A percentile compares a stretch with the other conserved stretches of the same genome.
Evolutionary conservation across 2,113 vertebrate genomes (phyloP).

Genomic region (Lichenostomus cassidix): DNA sequence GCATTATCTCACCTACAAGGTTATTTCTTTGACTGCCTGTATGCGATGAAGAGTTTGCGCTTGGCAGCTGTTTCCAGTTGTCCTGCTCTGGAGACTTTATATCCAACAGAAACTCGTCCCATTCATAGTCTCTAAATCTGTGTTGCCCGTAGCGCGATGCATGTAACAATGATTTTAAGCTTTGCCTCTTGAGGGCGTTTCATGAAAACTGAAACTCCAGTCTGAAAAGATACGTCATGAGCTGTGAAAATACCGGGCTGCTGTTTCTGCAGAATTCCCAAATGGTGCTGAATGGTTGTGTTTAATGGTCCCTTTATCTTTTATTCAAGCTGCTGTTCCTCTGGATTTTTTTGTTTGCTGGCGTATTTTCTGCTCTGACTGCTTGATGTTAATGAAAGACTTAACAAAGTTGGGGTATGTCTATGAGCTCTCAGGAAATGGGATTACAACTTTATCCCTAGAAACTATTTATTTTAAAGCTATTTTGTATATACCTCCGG

Average conservation of each 20-base stretch:
- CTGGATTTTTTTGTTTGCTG: background rate
- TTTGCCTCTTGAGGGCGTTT: constrained; percentile 55
- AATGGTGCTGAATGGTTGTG: constrained; percentile 7
- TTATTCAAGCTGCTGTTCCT: background rate
- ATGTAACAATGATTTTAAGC: background rate
- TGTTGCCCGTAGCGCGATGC: background rate
- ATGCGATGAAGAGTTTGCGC: accelerated
- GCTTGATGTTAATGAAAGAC: background rate
- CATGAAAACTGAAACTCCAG: background rate
- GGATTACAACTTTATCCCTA: background rate
- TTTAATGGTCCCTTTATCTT: constrained; percentile 13
- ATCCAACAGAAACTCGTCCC: background rate
- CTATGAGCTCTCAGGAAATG: background rate
- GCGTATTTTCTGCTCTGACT: background rate
- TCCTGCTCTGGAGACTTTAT: accelerated
- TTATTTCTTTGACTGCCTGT: accelerated
- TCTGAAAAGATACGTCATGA: background rate
- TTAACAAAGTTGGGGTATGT: background rate
- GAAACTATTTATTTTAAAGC: background rate
- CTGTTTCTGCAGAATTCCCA: constrained; percentile 36
- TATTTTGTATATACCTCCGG: background rate
- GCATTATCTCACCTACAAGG: accelerated
- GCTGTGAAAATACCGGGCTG: constrained; percentile 8
- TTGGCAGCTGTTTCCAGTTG: accelerated
- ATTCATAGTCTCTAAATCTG: background rate